These are phyloP conservation scores for Gracilinanus agilis DNA, from an alignment of 2,113 vertebrate genomes.

Conservation along the genomic window DNA sequence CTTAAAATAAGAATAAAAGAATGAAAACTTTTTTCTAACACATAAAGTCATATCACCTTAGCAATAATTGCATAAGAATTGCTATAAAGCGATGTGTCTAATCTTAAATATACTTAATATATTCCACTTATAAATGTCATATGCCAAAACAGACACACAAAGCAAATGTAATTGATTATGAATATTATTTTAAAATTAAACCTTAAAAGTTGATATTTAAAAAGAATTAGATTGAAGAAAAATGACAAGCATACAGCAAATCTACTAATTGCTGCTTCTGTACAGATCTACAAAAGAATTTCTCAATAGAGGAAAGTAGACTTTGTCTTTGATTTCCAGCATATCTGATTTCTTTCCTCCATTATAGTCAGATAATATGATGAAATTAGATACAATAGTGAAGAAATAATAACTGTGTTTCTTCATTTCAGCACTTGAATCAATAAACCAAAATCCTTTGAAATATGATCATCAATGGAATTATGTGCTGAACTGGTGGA, in stretches of 20 bases:
- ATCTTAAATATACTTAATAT: conserved; percentile 3
- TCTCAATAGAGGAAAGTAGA: neutral
- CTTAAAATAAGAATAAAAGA: neutral
- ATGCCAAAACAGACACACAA: conserved; percentile 27
- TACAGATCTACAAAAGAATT: conserved; percentile 7
- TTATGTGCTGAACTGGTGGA: conserved; percentile 29
- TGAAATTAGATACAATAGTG: conserved; percentile 56
- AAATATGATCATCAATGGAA: conserved; percentile 55
- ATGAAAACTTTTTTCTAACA: neutral
- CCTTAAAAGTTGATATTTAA: conserved; percentile 40
- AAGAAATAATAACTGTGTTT: conserved; percentile 55
- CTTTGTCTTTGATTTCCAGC: conserved; percentile 59
- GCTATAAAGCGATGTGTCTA: neutral
- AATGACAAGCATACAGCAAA: conserved; percentile 45
- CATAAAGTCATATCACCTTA: neutral
- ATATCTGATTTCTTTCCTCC: conserved; percentile 52
- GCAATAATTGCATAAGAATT: neutral
- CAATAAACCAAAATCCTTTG: conserved; percentile 43
- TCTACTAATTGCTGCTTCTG: conserved; percentile 33
- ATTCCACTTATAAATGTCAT: neutral
- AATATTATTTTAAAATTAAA: conserved; percentile 3
- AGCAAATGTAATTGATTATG: neutral
- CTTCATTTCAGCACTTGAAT: conserved; percentile 50
- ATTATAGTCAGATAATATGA: conserved; percentile 22
- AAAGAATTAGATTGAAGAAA: conserved; percentile 53